Evolutionary conservation across 2,113 vertebrate genomes (phyloP).

Genomic region (human): DNA sequence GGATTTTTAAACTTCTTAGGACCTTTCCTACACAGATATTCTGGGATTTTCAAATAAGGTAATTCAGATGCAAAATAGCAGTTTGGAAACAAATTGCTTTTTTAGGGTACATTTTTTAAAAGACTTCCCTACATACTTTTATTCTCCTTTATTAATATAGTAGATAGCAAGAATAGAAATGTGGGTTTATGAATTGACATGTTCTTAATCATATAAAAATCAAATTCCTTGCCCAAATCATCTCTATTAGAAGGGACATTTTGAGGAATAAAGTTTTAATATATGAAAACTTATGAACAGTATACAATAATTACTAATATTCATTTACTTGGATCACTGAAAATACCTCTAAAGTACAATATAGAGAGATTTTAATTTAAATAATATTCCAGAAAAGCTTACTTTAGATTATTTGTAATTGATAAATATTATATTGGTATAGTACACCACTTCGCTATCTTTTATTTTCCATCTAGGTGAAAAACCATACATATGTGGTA

Average conservation of each 20-base stretch:
- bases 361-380: slow-evolving; percentile 61
- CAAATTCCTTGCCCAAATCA: slow-evolving; percentile 7
- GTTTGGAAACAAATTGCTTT: slow-evolving; percentile 49
- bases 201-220: slow-evolving; percentile 44
- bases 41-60: slow-evolving; percentile 44
- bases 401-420: slow-evolving; percentile 70
- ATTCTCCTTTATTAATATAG: slow-evolving; percentile 27
- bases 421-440: slow-evolving; percentile 75
- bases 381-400: slow-evolving; percentile 57
- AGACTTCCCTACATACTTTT: slow-evolving; percentile 26
- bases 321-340: slow-evolving; percentile 50
- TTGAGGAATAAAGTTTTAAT: slow-evolving; percentile 46
- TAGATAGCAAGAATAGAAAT: slow-evolving; percentile 43
- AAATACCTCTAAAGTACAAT: slow-evolving; percentile 60
- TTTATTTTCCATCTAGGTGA: slow-evolving; percentile 87
- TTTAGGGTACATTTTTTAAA: slow-evolving; percentile 12
- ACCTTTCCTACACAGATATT: slow-evolving; percentile 17
- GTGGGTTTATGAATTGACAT: not conserved
- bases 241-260: not conserved
- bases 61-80: not conserved
- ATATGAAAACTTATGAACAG: slow-evolving; percentile 32
- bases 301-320: slow-evolving; percentile 40
- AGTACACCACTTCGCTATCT: slow-evolving; percentile 79
- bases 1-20: slow-evolving; percentile 29
- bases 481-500: slow-evolving; percentile 93